phyloP scores from a whole-genome alignment of 2,888 invertebrate species.

The Macropis europaea region DNA sequence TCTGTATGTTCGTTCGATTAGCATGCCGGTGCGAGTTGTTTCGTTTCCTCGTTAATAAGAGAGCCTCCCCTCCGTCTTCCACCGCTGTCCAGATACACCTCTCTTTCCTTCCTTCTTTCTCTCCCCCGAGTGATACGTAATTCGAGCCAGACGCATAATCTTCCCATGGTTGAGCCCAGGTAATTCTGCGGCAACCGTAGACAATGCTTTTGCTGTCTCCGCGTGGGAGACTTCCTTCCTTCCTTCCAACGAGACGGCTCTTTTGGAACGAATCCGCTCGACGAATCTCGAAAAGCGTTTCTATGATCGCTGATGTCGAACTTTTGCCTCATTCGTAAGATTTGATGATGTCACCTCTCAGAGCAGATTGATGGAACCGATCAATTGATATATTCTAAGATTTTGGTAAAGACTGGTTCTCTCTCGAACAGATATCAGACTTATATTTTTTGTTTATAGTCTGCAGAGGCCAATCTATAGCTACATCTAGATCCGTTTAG shows the following conservation, averaged over 20 bases:
- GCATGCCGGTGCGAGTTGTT: conserved; percentile 78
- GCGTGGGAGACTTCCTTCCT: conserved; percentile 58
- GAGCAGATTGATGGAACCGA: too few relatives aligned
- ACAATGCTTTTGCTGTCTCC: conserved; percentile 66
- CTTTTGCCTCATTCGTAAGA: too few relatives aligned
- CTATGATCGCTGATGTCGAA: too few relatives aligned
- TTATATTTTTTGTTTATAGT: too few relatives aligned
- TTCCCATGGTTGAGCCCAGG: conserved; percentile 56
- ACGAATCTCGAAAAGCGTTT: background rate
- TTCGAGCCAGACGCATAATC: conserved; percentile 52
- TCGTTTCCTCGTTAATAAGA: conserved; percentile 80
- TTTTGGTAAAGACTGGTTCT: too few relatives aligned
- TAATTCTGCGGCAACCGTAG: conserved; percentile 31
- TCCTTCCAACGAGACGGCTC: background rate
- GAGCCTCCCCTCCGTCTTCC: conserved; percentile 60
- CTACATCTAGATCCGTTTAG: too few relatives aligned
- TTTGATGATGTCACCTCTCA: too few relatives aligned
- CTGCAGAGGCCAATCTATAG: too few relatives aligned
- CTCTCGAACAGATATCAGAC: too few relatives aligned
- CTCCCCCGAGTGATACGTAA: conserved; percentile 28
- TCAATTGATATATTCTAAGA: too few relatives aligned
- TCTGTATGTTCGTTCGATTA: conserved; percentile 76
- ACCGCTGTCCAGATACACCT: conserved; percentile 36
- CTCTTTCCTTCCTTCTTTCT: background rate
- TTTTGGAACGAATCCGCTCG: background rate